Evolutionary conservation across 1,140 invertebrate species (phyloP).

Genomic region (Philotrypesis tridentata): DNA sequence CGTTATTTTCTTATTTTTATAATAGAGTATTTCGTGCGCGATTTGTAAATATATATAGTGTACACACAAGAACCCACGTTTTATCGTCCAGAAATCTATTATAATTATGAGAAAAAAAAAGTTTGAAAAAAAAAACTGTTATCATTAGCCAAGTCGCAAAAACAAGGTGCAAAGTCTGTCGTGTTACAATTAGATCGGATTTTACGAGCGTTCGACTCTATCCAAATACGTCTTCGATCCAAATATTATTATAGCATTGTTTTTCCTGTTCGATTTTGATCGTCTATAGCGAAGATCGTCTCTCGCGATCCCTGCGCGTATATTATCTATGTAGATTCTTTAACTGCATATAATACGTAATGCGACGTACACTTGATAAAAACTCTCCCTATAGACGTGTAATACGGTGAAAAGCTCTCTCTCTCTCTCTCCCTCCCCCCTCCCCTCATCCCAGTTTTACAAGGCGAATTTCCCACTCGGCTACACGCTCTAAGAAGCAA

Average conservation of each 20-base stretch:
- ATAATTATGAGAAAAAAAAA: slow-evolving; percentile 2
- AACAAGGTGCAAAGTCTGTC: too few species aligned
- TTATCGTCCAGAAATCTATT: slow-evolving; percentile 19
- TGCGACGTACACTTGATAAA: too few species aligned
- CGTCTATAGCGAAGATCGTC: background rate
- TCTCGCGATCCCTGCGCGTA: background rate
- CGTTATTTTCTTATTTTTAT: slow-evolving; percentile 31
- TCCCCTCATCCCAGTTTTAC: too few species aligned
- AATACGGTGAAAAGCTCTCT: too few species aligned
- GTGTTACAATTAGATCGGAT: background rate
- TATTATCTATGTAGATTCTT: slow-evolving; percentile 29
- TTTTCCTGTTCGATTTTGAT: slow-evolving; percentile 27
- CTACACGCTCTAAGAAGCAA: background rate
- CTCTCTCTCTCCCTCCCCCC: too few species aligned
- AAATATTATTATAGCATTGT: background rate
- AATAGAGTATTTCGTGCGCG: background rate
- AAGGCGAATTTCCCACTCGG: too few species aligned
- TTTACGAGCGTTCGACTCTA: background rate
- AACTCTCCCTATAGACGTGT: too few species aligned
- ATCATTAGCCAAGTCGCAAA: slow-evolving; percentile 6
- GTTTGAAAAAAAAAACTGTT: slow-evolving; percentile 28
- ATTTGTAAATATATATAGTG: slow-evolving; percentile 24
- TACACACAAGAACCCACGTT: slow-evolving; percentile 7
- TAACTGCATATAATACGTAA: slow-evolving; percentile 48
- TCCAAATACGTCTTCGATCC: background rate